Base-by-base conservation (phyloP, 2,113 vertebrate genomes). In the Sinocyclocheilus anophthalmus region DNA sequence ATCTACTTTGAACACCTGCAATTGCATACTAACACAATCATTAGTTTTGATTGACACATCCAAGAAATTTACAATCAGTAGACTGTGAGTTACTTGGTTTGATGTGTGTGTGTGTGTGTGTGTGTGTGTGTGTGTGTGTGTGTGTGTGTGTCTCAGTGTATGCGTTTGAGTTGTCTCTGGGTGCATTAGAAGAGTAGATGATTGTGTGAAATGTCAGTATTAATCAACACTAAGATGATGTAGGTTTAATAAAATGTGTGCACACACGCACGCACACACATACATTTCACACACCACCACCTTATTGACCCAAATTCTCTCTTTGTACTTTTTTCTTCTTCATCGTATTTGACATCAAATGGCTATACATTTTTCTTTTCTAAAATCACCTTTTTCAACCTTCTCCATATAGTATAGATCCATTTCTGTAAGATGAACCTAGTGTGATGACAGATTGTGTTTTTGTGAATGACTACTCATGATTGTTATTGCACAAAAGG, bases 41-140 rank as follows among this genome's bases (percentile, higher is more conserved):
- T 48, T 76, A 61, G n/a, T 70, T 24, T 75, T 84, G 72, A 89
- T 45, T 81, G 88, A 76, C 76, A 86, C 65, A 76, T 50, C 53
- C 4, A 4, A 45, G 78, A 73, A 76, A 88, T 85, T 84, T 88
- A 84, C 63, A 86, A 86, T 84, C 73, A 89, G 59, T 7, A 57
- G 82, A 78, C 53, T 77, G 50, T 88, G 84, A 88, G n/a, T 88
- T 82, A 81, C 50, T 42, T 13, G 3, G 75, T 50, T 12, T 39
- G 39, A 33, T 45, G 42, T 45, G 30, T 53, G 24, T 69, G 55
- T 73, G 65, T 83, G 42, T 45, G 42, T 45, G 39, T 61, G 37
- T 59, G 55, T 73, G 65, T 83, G 45, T 37, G 14, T 83, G 42
- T 45, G 42, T 45, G 39, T 61, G 37, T 69, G 45, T 73, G 65